Percentiles rank a stretch among this genome's conserved stretches.
Conservation (phyloP, 2,797 vertebrate species). For the Danio aesculapii region DNA sequence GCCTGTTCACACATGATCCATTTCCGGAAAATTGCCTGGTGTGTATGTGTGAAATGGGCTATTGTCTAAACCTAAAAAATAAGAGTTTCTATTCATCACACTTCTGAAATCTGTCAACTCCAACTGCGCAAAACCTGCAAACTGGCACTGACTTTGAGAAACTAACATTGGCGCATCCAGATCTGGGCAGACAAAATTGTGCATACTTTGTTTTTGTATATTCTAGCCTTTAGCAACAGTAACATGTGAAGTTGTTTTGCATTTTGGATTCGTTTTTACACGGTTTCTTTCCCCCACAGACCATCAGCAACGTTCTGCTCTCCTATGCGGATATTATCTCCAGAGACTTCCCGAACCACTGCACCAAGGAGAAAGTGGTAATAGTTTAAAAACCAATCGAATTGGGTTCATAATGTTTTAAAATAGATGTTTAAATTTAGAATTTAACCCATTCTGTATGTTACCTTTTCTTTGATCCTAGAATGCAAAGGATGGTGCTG, state of each 20-base stretch:
- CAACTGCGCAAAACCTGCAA: too few species aligned
- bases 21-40: too few species aligned
- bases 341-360: slow-evolving; percentile 93
- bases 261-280: slow-evolving; percentile 4
- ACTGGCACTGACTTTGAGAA: too few species aligned
- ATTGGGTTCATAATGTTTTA: slow-evolving; percentile 1
- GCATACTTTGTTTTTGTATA: too few species aligned
- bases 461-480: slow-evolving; percentile 32
- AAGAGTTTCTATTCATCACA: not conserved
- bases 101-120: too few species aligned
- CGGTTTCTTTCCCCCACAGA: slow-evolving; percentile 75
- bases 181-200: too few species aligned
- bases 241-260: not conserved
- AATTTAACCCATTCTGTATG: not conserved
- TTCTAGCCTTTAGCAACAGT: not conserved
- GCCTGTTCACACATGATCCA: too few species aligned
- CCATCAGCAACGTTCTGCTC: slow-evolving; percentile 96
- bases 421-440: not conserved
- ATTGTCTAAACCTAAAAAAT: not conserved
- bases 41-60: too few species aligned
- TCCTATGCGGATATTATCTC: slow-evolving; percentile 97
- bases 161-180: too few species aligned
- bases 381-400: slow-evolving; percentile 52
- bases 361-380: slow-evolving; percentile 96
- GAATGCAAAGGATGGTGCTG: slow-evolving; percentile 62